Evolutionary conservation across 2,797 vertebrate species (phyloP), one percentile per base, ranked within the genome.

Genomic region (Phyllotis vaccarum): DNA sequence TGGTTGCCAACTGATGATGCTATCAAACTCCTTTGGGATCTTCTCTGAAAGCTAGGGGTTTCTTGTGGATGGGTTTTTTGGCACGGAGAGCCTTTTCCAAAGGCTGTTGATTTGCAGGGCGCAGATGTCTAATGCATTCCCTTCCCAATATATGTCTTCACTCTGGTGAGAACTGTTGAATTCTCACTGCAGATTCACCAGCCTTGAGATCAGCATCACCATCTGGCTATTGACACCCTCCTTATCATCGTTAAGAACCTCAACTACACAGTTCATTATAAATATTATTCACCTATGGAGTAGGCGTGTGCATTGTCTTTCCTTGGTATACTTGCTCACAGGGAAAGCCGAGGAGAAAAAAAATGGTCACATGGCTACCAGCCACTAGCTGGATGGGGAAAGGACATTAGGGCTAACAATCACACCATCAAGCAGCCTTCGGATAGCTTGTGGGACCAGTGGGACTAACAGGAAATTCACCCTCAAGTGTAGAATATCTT

Each of bases 61-160:
- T 89, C 92, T 96, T 90, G 81, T 40, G 94, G 94, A 97, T 96
- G 88, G 75, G 62, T 93, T 96, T 96, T 90, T 97, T 94, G 96
- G 96, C 90, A 66, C 4, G 34, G 56, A 70, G 80, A 90, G 49
- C 80, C 79, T 87, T 94, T 94, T 90, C 90, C 75, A 58, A 85
- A 91, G 91, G 74, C 94, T 93, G 81, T 80, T 64, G 93, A 94
- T 94, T 95, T 78, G 87, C 21, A 29, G 22, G 89, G 90, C 52
- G 68, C 92, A 95, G 92, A 93, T 86, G 68, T 93, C 94, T 97
- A 94, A 96, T 96, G 93, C 74, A 90, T 94, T 93, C 49, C 58
- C 92, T 92, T 83, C 72, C 66, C 68, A 90, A 94, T 80, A 89
- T 79, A 81, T 58, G 87, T 95, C 89, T 81, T 93, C 85, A 52